Percentiles rank a stretch among this genome's conserved stretches.
These are phyloP conservation scores for Sprattus sprattus DNA, from an alignment of 2,113 vertebrate genomes.

Conservation along the genomic window DNA sequence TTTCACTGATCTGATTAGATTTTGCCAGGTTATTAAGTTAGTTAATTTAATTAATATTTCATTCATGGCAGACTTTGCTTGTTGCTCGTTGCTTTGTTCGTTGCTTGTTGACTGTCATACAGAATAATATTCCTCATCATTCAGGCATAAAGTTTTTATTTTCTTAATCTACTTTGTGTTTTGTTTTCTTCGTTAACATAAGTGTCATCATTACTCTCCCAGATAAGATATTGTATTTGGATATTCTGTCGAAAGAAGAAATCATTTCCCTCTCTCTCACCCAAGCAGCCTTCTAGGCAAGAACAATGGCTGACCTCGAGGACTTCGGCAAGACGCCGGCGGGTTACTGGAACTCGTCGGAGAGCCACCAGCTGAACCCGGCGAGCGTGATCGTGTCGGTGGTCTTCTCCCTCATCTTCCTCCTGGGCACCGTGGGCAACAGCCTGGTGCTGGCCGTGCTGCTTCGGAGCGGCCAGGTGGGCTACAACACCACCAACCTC, in stretches of 20 bases:
- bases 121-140: not conserved
- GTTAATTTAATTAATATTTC: no score
- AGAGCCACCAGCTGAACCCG: constrained; percentile 77
- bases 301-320: constrained; percentile 76
- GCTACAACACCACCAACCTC: constrained; percentile 83
- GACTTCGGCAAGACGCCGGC: constrained; percentile 68
- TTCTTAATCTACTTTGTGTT: not conserved
- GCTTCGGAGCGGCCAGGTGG: constrained; percentile 76
- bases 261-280: not conserved
- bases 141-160: not conserved
- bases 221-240: not conserved
- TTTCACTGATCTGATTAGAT: no score
- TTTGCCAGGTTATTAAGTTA: no score
- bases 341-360: constrained; percentile 70
- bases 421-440: constrained; percentile 82
- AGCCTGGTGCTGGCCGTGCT: constrained; percentile 84
- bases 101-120: not conserved
- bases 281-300: not conserved
- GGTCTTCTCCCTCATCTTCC: constrained; percentile 85
- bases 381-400: constrained; percentile 81
- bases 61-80: no score
- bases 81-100: no score
- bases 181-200: not conserved
- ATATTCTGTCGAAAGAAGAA: not conserved
- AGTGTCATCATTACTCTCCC: not conserved